Percentiles rank a stretch among this genome's conserved stretches.
Conservation (phyloP, 2,113 vertebrate genomes). For the Peromyscus maniculatus region DNA sequence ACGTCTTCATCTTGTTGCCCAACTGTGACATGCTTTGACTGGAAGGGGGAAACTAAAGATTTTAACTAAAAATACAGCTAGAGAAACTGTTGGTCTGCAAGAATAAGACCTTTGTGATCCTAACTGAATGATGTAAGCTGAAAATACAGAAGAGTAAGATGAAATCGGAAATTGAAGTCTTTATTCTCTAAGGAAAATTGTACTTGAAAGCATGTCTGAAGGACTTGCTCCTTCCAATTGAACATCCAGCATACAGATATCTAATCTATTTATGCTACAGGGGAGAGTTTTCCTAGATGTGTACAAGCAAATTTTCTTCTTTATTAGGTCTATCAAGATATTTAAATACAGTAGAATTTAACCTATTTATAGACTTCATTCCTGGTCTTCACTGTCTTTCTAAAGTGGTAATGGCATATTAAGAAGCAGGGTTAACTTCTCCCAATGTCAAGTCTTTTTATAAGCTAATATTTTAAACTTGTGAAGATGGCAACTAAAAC, state of each 20-base stretch:
- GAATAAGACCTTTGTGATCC: constrained; percentile 28
- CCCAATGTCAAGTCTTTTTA: not conserved
- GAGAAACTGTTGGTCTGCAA: constrained; percentile 12
- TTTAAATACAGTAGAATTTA: constrained; percentile 63
- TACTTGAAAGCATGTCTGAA: constrained; percentile 46
- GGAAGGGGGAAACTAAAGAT: not conserved
- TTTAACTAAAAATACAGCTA: constrained; percentile 36
- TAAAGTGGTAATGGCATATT: not conserved
- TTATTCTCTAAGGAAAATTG: constrained; percentile 51
- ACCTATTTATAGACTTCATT: constrained; percentile 59
- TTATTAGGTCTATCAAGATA: constrained; percentile 57
- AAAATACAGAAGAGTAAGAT: constrained; percentile 2
- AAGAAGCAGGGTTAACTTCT: not conserved
- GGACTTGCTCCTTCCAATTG: constrained; percentile 33
- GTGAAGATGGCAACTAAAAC: constrained; percentile 7
- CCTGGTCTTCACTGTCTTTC: not conserved
- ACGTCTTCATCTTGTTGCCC: not conserved
- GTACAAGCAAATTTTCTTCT: constrained; percentile 48
- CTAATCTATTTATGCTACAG: constrained; percentile 64
- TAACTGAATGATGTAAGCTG: constrained; percentile 23
- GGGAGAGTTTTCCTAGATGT: constrained; percentile 47
- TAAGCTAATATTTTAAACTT: constrained; percentile 60
- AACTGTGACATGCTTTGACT: constrained; percentile 21
- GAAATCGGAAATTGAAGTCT: constrained; percentile 40
- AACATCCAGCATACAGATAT: constrained; percentile 39